Percentiles rank a stretch among this genome's conserved stretches.
Evolutionary conservation across 2,888 invertebrate genomes (phyloP).

Genomic region (Rhodophaea formosa): DNA sequence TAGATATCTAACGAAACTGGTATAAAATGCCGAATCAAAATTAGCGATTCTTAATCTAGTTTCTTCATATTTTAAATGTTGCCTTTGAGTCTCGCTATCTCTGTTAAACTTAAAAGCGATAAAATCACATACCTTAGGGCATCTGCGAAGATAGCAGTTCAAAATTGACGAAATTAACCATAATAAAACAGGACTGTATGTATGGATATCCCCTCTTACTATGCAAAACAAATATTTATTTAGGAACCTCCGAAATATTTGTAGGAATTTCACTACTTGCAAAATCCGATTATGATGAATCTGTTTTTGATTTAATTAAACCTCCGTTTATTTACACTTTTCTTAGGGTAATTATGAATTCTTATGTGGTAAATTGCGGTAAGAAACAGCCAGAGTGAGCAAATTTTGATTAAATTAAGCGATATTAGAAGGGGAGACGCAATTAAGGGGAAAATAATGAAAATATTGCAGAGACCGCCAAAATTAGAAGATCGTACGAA

Average conservation of each 20-base stretch:
- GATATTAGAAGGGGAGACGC: constrained; percentile 67
- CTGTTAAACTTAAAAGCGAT: too few species aligned
- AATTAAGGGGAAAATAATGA: constrained; percentile 69
- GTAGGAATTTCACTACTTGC: background rate
- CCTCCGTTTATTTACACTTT: constrained; percentile 38
- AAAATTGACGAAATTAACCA: too few species aligned
- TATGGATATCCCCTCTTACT: too few species aligned
- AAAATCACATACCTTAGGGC: too few species aligned
- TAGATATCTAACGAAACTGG: too few species aligned
- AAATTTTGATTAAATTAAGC: constrained; percentile 75
- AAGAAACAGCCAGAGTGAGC: constrained; percentile 56
- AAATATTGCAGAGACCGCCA: constrained; percentile 58
- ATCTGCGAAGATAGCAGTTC: too few species aligned
- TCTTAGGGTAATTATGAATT: constrained; percentile 57
- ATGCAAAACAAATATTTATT: background rate
- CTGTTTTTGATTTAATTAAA: constrained; percentile 27
- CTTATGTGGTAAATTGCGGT: constrained; percentile 59
- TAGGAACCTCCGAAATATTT: background rate
- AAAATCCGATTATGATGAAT: constrained; percentile 4
- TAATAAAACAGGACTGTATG: too few species aligned
- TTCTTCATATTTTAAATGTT: too few species aligned
- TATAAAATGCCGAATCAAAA: too few species aligned
- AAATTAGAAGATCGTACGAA: constrained; percentile 46
- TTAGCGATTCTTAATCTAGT: too few species aligned
- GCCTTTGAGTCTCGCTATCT: too few species aligned